Percentiles rank a stretch among this genome's conserved stretches.
These are phyloP conservation scores for Pseudobourletiella spinata DNA, from an alignment of 1,140 invertebrate species.

Conservation along the genomic window DNA sequence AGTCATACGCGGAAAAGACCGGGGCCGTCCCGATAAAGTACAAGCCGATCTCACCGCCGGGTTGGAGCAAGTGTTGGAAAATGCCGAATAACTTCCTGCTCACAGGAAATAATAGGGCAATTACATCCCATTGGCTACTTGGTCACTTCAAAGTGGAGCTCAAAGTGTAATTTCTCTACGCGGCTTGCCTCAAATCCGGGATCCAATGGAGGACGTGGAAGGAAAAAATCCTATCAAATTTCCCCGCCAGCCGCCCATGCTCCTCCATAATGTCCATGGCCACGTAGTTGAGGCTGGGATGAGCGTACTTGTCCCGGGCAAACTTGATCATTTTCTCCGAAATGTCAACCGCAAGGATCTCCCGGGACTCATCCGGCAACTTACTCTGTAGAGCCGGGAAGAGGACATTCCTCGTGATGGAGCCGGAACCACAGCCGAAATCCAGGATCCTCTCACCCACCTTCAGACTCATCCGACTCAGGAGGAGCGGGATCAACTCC, in stretches of 20 bases:
- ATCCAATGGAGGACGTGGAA: slow-evolving; percentile 35
- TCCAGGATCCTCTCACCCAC: slow-evolving; percentile 24
- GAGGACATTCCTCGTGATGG: slow-evolving; percentile 30
- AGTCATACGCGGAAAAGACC: slow-evolving; percentile 33
- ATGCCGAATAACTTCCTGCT: slow-evolving; percentile 27
- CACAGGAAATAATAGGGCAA: background rate
- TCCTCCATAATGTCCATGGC: slow-evolving; percentile 31
- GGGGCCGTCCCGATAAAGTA: slow-evolving; percentile 32
- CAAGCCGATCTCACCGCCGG: slow-evolving; percentile 29
- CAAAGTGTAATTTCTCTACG: background rate
- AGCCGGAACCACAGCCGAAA: slow-evolving; percentile 34
- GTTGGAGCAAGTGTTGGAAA: slow-evolving; percentile 22
- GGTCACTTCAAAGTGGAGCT: background rate
- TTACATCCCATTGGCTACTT: background rate
- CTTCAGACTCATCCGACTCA: slow-evolving; percentile 25
- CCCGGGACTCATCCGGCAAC: background rate
- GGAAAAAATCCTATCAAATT: slow-evolving; percentile 35
- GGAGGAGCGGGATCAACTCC: slow-evolving; percentile 32
- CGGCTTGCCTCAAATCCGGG: slow-evolving; percentile 26
- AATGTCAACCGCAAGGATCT: slow-evolving; percentile 26
- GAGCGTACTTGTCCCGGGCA: slow-evolving; percentile 25
- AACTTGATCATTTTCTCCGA: slow-evolving; percentile 35
- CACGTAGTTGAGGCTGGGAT: slow-evolving; percentile 29
- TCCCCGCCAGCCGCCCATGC: slow-evolving; percentile 20
- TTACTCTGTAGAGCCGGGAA: slow-evolving; percentile 13